Conservation (phyloP, 1,140 invertebrate genomes). For the Octopus sinensis region DNA sequence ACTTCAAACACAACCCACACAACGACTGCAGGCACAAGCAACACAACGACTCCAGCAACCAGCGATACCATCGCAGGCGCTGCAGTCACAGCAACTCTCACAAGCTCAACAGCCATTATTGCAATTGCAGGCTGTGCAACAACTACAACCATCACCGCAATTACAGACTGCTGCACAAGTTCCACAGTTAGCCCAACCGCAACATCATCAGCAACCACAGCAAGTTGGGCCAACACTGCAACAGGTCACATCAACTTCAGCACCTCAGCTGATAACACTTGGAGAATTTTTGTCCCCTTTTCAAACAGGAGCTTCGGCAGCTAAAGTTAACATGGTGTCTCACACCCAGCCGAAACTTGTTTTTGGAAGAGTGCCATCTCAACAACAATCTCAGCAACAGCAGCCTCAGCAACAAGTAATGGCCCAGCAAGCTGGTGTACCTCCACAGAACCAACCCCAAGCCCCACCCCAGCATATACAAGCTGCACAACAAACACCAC, state of each 20-base stretch:
- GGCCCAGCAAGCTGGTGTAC: background rate
- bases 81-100: background rate
- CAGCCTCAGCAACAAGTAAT: background rate
- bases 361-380: background rate
- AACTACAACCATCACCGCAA: background rate
- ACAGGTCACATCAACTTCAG: background rate
- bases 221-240: background rate
- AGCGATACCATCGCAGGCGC: background rate
- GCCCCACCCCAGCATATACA: background rate
- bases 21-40: background rate
- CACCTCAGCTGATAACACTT: background rate
- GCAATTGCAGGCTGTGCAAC: constrained; percentile 6
- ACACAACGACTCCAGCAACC: background rate
- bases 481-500: background rate
- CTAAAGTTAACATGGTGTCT: background rate
- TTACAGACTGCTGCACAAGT: background rate
- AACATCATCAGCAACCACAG: background rate
- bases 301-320: background rate
- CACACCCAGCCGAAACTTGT: constrained; percentile 12
- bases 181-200: background rate
- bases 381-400: background rate
- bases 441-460: background rate
- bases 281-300: background rate
- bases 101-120: background rate
- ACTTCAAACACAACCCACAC: background rate